Base-by-base conservation (phyloP, 2,797 vertebrate species). In the Heteromormyrus szaboi region DNA sequence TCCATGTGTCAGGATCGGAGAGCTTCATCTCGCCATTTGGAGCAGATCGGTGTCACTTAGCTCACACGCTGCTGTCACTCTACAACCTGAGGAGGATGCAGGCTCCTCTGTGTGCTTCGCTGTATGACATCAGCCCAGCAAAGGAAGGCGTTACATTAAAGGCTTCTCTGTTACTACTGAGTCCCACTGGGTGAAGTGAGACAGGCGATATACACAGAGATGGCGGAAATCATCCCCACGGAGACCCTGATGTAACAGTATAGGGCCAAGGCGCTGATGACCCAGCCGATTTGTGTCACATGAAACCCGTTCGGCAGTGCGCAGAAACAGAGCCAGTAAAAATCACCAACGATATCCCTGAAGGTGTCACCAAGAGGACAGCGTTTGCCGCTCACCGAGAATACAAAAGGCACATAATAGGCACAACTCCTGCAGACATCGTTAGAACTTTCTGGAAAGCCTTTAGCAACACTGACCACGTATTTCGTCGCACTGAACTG, bases 1-100 rank as follows among this genome's bases (percentile, higher is more conserved):
- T 89, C 89, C 89, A 88, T 90, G 90, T 88, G 89, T 92, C 89
- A 89, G 72, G 89, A 81, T 81, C 83, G 89, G 89, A 53, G 11
- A 87, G 90, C 89, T 91, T 92, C 90, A 92, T 90, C 90, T 91
- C 89, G 68, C 89, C 83, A 91, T 90, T 91, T 87, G 91, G 91
- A 90, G 88, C 89, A 89, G 91, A 90, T 90, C 90, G 89, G 90
- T 91, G 90, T 91, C 91, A 65, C 90, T 90, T 88, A 88, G 85
- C 92, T 90, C 90, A 90, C 90, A 91, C 89, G 89, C 89, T 90
- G 91, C 90, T 90, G 91, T 90, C 11, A 72, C 83, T 88, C 84
- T 83, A 81, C 81, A 89, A 87, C 83, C 48, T 11, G 4, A 14
- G 85, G 90, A 51, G 85, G 41, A 1, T 3, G 1, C 29, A 19